These are phyloP conservation scores for Emys orbicularis DNA, from an alignment of 2,797 vertebrate genomes.

Conservation along the genomic window DNA sequence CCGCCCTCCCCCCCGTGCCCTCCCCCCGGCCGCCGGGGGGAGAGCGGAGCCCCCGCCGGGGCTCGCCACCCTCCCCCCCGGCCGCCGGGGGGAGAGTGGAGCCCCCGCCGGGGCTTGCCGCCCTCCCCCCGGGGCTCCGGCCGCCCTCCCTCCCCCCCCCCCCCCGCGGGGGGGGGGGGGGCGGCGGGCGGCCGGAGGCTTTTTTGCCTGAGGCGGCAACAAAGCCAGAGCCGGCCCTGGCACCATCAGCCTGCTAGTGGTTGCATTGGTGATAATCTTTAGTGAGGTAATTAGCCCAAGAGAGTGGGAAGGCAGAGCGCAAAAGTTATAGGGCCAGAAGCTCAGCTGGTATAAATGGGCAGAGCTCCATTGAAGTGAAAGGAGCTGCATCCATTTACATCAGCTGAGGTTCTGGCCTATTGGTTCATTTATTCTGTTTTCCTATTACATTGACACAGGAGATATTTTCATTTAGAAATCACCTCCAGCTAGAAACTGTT, in stretches of 20 bases:
- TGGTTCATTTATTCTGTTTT: not conserved
- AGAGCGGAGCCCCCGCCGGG: too few relatives aligned
- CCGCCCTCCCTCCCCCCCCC: too few relatives aligned
- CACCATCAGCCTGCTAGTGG: not conserved
- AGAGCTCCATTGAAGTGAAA: not conserved
- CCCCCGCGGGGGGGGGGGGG: too few relatives aligned
- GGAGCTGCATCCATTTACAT: not conserved
- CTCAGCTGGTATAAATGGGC: not conserved
- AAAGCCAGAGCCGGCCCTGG: too few relatives aligned
- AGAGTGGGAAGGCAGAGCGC: not conserved
- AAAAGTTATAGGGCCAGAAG: not conserved
- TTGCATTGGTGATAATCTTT: not conserved
- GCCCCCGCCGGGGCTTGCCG: too few relatives aligned
- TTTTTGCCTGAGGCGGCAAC: too few relatives aligned
- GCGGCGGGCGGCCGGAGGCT: too few relatives aligned
- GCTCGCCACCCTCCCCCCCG: too few relatives aligned
- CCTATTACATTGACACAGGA: not conserved
- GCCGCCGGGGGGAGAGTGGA: too few relatives aligned
- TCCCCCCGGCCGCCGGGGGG: too few relatives aligned
- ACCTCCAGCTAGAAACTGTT: not conserved
- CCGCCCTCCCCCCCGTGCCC: too few relatives aligned
- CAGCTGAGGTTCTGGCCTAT: not conserved
- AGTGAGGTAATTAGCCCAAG: not conserved
- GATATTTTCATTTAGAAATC: not conserved
- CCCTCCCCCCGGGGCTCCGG: too few relatives aligned